These are phyloP conservation scores for Protobothrops mucrosquamatus DNA, from an alignment of 2,113 vertebrate species.

Conservation along the genomic window DNA sequence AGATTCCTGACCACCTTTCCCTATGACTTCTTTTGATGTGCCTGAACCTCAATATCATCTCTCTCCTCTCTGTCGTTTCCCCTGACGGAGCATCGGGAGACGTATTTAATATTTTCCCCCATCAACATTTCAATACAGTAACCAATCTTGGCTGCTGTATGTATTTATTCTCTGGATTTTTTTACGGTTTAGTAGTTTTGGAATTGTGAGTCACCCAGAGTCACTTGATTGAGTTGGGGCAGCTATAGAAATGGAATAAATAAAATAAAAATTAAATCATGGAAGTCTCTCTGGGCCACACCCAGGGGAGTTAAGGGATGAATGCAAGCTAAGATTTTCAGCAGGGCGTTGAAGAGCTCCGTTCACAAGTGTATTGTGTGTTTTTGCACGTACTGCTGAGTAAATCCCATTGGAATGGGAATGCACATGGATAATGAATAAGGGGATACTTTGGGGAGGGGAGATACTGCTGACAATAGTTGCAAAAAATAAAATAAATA, in stretches of 20 bases:
- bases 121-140: not conserved
- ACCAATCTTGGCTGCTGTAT: no score
- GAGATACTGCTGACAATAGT: not conserved
- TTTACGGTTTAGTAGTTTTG: no score
- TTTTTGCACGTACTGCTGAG: not conserved
- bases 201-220: no score
- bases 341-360: not conserved
- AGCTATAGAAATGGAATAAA: no score
- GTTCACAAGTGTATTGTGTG: rapidly evolving
- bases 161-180: no score
- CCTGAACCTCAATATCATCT: not conserved
- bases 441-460: not conserved
- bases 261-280: not conserved
- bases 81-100: not conserved
- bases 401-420: not conserved
- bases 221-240: no score
- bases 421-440: not conserved
- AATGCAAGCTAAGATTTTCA: not conserved
- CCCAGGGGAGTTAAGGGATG: not conserved
- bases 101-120: not conserved
- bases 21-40: not conserved
- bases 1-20: not conserved
- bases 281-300: not conserved
- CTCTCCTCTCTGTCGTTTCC: not conserved
- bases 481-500: not conserved